phyloP scores from a whole-genome alignment of 2,888 invertebrate species.

The Sarcophaga caerulescens region DNA sequence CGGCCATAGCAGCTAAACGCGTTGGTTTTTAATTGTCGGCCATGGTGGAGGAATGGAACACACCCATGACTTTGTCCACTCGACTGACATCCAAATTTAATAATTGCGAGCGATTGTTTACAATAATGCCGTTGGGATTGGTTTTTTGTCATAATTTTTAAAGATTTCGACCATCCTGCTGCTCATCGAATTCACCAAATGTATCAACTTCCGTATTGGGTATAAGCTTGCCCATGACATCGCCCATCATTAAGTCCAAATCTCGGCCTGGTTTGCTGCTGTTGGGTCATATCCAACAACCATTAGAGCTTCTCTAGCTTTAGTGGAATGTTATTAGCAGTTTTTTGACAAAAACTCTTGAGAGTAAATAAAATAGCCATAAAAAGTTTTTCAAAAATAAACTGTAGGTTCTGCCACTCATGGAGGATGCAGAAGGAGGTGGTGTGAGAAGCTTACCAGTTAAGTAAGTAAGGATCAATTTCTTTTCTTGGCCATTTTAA shows the following conservation, averaged over 20 bases:
- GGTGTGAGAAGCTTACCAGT: too few relatives aligned
- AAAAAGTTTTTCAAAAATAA: too few relatives aligned
- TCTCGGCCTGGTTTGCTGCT: slow-evolving; percentile 86
- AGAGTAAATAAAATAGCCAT: too few relatives aligned
- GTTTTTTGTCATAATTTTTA: slow-evolving; percentile 85
- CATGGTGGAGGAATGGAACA: slow-evolving; percentile 82
- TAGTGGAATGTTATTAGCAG: too few relatives aligned
- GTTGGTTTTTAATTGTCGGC: slow-evolving; percentile 74
- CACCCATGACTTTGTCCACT: slow-evolving; percentile 83
- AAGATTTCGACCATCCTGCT: slow-evolving; percentile 85
- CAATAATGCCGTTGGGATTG: slow-evolving; percentile 82
- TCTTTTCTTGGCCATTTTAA: background rate
- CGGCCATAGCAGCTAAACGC: slow-evolving; percentile 86
- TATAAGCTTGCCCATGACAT: slow-evolving; percentile 86
- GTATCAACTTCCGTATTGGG: slow-evolving; percentile 82
- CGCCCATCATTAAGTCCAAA: slow-evolving; percentile 90
- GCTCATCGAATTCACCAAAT: slow-evolving; percentile 82
- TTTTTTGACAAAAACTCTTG: too few relatives aligned
- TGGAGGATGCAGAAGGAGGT: too few relatives aligned
- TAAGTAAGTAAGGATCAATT: too few relatives aligned
- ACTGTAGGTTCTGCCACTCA: too few relatives aligned
- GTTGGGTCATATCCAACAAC: slow-evolving; percentile 86
- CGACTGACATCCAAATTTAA: slow-evolving; percentile 79
- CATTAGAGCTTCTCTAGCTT: too few relatives aligned
- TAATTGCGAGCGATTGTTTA: slow-evolving; percentile 84